Percentiles rank a stretch among this genome's conserved stretches.
phyloP scores from a whole-genome alignment of 2,113 vertebrate genomes.

The Pomatostomus ruficeps region DNA sequence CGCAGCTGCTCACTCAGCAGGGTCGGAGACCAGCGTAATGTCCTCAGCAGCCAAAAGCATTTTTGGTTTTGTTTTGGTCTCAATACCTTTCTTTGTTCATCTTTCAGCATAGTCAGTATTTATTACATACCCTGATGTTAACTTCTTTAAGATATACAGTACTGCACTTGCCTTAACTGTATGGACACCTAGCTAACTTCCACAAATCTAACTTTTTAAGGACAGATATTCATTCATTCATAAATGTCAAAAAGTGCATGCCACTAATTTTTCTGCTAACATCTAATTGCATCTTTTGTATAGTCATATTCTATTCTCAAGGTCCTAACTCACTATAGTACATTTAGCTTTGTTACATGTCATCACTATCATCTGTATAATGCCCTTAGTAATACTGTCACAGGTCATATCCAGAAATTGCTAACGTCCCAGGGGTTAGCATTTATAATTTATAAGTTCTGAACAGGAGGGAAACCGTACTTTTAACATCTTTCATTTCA shows the following conservation, averaged over 20 bases:
- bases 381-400: background rate
- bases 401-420: background rate
- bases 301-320: background rate
- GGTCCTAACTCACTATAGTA: background rate
- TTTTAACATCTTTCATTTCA: background rate
- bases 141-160: background rate
- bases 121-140: background rate
- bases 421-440: background rate
- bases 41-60: background rate
- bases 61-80: background rate
- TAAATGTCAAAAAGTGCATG: background rate
- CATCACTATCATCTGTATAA: background rate
- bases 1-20: rapidly evolving
- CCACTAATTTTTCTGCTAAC: background rate
- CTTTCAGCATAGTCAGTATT: background rate
- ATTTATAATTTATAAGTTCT: background rate
- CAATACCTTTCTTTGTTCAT: background rate
- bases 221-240: background rate
- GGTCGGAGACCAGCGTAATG: background rate
- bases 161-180: background rate
- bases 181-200: background rate
- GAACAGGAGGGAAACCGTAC: background rate
- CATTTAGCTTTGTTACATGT: background rate
- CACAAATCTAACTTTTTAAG: background rate
- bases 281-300: background rate